phyloP scores from a whole-genome alignment of 30 jellyfish, hydroid and myxozoan species.

The Aurelia aurita region DNA sequence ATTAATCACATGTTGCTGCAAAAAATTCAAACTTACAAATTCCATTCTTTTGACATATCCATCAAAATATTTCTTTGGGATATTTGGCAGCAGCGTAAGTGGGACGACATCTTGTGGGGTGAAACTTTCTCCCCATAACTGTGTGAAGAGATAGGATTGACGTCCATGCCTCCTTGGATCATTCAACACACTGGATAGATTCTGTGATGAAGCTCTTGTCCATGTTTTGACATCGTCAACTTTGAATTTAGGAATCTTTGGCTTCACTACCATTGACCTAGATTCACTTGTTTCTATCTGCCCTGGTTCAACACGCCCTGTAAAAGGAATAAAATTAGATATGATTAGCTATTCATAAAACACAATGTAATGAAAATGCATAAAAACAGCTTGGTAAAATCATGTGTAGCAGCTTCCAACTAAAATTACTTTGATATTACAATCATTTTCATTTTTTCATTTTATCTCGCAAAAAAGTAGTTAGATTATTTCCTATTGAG shows the following conservation, averaged over 20 bases:
- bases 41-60: conserved; percentile 87
- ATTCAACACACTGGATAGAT: conserved; percentile 91
- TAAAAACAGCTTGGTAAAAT: too few relatives aligned
- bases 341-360: too few relatives aligned
- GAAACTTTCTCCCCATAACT: conserved; percentile 96
- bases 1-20: neutral
- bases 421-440: too few relatives aligned
- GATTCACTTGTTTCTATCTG: conserved; percentile 21
- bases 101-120: conserved; percentile 93
- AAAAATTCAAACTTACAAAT: conserved; percentile 77
- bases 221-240: conserved; percentile 81
- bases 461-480: too few relatives aligned
- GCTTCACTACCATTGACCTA: conserved; percentile 53
- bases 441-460: too few relatives aligned
- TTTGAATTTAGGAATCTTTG: conserved; percentile 61
- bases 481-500: too few relatives aligned
- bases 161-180: conserved; percentile 95
- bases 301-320: conserved; percentile 69
- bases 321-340: too few relatives aligned
- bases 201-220: conserved; percentile 92
- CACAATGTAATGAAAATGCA: too few relatives aligned
- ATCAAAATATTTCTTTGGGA: conserved; percentile 80
- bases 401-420: too few relatives aligned
- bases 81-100: conserved; percentile 90
- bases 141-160: conserved; percentile 84